Evolutionary conservation across 1,140 invertebrate species (phyloP).

Genomic region (Drosophila ohnishii): DNA sequence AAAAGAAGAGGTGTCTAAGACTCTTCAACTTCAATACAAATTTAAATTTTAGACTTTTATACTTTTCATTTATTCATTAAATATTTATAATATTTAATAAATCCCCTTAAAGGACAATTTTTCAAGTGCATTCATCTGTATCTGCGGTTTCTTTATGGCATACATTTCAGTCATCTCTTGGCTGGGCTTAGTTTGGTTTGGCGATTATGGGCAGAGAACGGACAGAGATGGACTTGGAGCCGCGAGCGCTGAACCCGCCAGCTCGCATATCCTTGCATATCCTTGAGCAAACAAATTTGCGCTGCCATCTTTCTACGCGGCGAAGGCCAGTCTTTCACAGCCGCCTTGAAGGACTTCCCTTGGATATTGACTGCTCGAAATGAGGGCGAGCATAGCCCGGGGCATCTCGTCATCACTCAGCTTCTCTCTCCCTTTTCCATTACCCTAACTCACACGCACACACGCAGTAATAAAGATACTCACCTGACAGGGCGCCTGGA

Average conservation of each 20-base stretch:
- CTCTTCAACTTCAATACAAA: neutral
- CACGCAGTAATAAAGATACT: constrained; percentile 57
- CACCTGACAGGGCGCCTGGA: constrained; percentile 94
- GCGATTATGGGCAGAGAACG: constrained; percentile 51
- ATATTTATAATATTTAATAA: neutral
- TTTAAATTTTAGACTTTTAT: neutral
- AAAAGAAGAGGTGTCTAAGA: neutral
- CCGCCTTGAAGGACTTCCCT: constrained; percentile 68
- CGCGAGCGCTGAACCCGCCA: constrained; percentile 67
- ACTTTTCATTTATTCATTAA: neutral
- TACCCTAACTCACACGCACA: neutral
- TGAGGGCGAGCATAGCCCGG: constrained; percentile 44
- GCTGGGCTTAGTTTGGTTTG: constrained; percentile 14
- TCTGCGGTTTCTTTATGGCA: constrained; percentile 51
- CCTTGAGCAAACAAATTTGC: constrained; percentile 66
- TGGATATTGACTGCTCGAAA: constrained; percentile 60
- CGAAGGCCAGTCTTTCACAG: constrained; percentile 67
- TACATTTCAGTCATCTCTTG: constrained; percentile 44
- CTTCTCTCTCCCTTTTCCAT: neutral
- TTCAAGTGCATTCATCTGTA: constrained; percentile 29
- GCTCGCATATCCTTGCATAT: constrained; percentile 58
- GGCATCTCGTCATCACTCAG: constrained; percentile 32
- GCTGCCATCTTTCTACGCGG: constrained; percentile 33
- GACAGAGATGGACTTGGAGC: constrained; percentile 29
- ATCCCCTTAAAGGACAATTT: neutral